Evolutionary conservation across 2,113 vertebrate genomes (phyloP).

Genomic region (Ailuropoda melanoleuca): DNA sequence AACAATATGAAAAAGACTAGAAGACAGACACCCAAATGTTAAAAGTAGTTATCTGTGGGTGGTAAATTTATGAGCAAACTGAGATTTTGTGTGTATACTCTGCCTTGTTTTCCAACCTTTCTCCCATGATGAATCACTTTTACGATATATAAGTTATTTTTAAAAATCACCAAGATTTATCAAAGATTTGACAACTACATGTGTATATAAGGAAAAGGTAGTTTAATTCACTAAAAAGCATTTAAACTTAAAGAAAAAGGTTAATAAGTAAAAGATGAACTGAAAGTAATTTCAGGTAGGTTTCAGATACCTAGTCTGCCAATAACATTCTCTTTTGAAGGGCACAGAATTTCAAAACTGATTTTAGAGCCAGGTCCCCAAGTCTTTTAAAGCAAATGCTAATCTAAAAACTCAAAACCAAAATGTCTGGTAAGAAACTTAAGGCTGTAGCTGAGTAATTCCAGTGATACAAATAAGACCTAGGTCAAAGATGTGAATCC

Average conservation of each 20-base stretch:
- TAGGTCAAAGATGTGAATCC: not conserved
- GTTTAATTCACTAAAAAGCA: conserved; percentile 41
- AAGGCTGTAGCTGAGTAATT: not conserved
- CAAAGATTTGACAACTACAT: conserved; percentile 17
- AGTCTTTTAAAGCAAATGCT: not conserved
- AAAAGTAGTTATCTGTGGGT: not conserved
- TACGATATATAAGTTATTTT: not conserved
- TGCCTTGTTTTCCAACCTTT: not conserved
- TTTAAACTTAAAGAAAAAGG: conserved; percentile 25
- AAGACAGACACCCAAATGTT: conserved; percentile 14
- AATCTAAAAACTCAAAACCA: conserved; percentile 15
- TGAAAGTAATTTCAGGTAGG: conserved; percentile 12
- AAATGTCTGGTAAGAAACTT: not conserved
- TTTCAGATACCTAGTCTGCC: not conserved
- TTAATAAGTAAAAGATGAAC: conserved; percentile 24
- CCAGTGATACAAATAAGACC: not conserved
- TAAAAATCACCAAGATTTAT: not conserved
- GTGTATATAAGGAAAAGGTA: not conserved
- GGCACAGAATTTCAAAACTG: not conserved
- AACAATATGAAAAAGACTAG: not conserved
- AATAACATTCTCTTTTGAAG: not conserved
- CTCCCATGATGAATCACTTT: not conserved
- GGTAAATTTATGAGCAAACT: not conserved
- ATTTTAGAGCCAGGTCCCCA: conserved; percentile 34
- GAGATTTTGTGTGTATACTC: not conserved